These are phyloP conservation scores for Cyclopterus lumpus DNA, from an alignment of 2,797 vertebrate species.

Conservation along the genomic window DNA sequence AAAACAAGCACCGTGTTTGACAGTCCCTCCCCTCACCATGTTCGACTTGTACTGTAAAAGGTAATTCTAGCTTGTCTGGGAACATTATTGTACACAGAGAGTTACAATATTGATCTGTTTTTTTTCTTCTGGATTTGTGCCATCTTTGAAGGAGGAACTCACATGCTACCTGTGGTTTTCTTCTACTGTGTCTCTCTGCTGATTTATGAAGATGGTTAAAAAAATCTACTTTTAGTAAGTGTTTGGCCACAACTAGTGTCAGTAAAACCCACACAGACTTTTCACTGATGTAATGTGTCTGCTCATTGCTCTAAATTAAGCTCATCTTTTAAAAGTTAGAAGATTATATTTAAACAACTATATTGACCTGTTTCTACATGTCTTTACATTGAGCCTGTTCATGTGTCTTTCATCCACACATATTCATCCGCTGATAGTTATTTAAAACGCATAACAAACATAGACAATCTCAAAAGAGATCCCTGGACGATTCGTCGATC, in stretches of 20 bases:
- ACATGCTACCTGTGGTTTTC: slow-evolving; percentile 22
- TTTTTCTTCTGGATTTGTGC: not conserved
- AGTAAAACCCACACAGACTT: slow-evolving; percentile 14
- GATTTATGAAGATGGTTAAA: slow-evolving; percentile 36
- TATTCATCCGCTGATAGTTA: not conserved
- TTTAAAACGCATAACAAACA: not conserved
- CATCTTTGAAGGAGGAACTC: slow-evolving; percentile 19
- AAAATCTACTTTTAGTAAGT: slow-evolving; percentile 29
- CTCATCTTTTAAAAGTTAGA: not conserved
- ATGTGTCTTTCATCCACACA: not conserved
- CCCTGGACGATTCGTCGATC: not conserved
- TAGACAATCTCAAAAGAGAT: not conserved
- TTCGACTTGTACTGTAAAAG: slow-evolving; percentile 37
- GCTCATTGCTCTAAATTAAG: not conserved
- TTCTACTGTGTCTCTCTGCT: slow-evolving; percentile 8
- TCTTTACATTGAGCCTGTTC: not conserved
- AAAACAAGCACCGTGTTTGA: slow-evolving; percentile 28
- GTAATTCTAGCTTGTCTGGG: slow-evolving; percentile 40
- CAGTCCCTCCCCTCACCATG: not conserved
- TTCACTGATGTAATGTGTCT: not conserved
- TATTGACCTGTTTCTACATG: not conserved
- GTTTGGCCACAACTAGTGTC: not conserved
- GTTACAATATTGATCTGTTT: slow-evolving; percentile 26
- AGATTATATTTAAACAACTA: slow-evolving; percentile 11
- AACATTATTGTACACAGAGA: slow-evolving; percentile 6